Conservation (phyloP, 2,113 vertebrate genomes). For the Poeciliopsis retropinna region DNA sequence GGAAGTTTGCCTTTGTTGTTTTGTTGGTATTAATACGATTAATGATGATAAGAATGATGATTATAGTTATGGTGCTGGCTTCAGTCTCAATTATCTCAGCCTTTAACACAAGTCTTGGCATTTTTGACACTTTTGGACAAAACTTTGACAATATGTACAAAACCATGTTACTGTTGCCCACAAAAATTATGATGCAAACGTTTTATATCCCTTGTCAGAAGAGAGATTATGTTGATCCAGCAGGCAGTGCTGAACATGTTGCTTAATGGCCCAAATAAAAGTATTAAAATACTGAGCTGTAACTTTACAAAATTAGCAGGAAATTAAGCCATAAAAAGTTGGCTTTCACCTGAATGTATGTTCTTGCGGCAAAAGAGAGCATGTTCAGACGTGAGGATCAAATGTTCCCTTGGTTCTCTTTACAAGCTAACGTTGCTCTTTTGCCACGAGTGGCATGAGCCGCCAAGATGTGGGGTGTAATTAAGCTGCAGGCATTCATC, state of each 20-base stretch:
- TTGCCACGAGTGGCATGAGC: conserved; percentile 51
- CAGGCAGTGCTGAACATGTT: conserved; percentile 60
- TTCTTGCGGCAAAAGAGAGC: conserved; percentile 31
- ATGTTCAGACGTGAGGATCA: conserved; percentile 55
- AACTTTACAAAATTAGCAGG: conserved; percentile 52
- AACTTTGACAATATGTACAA: neutral
- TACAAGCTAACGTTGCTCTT: conserved; percentile 66
- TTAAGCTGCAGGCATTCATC: conserved; percentile 66
- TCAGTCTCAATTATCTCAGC: too few species aligned
- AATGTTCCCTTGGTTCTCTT: conserved; percentile 62
- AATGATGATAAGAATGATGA: too few species aligned
- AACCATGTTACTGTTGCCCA: neutral
- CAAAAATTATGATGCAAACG: neutral
- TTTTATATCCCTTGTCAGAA: neutral
- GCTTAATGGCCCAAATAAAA: conserved; percentile 26
- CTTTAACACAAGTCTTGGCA: neutral
- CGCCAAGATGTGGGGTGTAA: conserved; percentile 62
- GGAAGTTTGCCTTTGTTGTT: too few species aligned
- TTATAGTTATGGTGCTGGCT: too few species aligned
- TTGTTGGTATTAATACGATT: too few species aligned
- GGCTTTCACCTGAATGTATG: conserved; percentile 34
- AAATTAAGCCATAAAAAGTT: conserved; percentile 61
- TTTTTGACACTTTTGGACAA: neutral
- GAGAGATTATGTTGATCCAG: conserved; percentile 47
- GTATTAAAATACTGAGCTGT: conserved; percentile 29